These are phyloP conservation scores for Neodiprion pinetum DNA, from an alignment of 1,140 invertebrate genomes.

Conservation along the genomic window DNA sequence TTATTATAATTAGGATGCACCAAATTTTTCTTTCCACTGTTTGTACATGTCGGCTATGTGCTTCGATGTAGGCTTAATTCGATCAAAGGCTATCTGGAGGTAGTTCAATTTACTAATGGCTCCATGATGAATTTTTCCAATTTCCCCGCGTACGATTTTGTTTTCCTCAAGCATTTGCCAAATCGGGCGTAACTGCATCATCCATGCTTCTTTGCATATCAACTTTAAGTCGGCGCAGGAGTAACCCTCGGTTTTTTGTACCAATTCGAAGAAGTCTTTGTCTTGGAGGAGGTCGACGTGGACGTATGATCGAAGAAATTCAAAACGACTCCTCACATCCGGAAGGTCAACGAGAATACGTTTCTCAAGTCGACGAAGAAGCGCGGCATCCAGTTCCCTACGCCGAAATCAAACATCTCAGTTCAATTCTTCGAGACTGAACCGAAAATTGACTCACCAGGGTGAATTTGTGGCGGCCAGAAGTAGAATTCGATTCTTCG, in stretches of 20 bases:
- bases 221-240: slow-evolving; percentile 89
- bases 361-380: slow-evolving; percentile 89
- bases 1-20: neutral
- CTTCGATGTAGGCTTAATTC: slow-evolving; percentile 40
- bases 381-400: slow-evolving; percentile 88
- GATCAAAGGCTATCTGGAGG: slow-evolving; percentile 37
- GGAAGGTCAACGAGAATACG: slow-evolving; percentile 84
- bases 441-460: slow-evolving; percentile 68
- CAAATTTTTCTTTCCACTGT: slow-evolving; percentile 37
- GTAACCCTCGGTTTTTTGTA: slow-evolving; percentile 75
- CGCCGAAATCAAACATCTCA: slow-evolving; percentile 22
- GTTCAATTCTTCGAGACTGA: slow-evolving; percentile 15
- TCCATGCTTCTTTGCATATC: slow-evolving; percentile 87
- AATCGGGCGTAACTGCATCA: slow-evolving; percentile 64
- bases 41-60: slow-evolving; percentile 41
- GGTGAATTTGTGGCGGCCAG: slow-evolving; percentile 91
- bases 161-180: slow-evolving; percentile 41
- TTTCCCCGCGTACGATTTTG: slow-evolving; percentile 23
- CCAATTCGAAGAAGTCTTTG: slow-evolving; percentile 64
- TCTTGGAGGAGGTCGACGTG: slow-evolving; percentile 47
- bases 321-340: slow-evolving; percentile 66
- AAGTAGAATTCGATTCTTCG: slow-evolving; percentile 72
- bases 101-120: slow-evolving; percentile 33
- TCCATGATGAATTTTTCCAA: slow-evolving; percentile 37
- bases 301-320: slow-evolving; percentile 71